Percentiles rank a stretch among this genome's conserved stretches.
Evolutionary conservation across 2,113 vertebrate genomes (phyloP).

Genomic region (Sturnira hondurensis): DNA sequence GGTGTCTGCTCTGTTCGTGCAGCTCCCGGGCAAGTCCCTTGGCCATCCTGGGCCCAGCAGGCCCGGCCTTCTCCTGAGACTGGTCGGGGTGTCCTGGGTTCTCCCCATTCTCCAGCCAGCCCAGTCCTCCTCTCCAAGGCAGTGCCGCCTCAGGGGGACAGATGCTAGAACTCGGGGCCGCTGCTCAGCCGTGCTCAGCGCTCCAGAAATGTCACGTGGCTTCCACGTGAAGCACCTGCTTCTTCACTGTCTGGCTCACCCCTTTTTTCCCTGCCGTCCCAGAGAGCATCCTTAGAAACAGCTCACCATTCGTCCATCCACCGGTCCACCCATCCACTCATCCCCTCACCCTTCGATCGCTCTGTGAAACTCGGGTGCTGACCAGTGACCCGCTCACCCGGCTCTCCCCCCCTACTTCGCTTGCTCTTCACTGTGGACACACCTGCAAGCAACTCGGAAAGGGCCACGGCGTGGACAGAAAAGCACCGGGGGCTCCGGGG

Average conservation of each 20-base stretch:
- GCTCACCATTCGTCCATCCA: fast-evolving
- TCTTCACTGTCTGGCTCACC: too few species aligned
- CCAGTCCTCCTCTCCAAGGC: not conserved
- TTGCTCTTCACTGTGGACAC: not conserved
- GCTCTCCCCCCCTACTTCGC: not conserved
- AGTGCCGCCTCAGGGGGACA: fast-evolving
- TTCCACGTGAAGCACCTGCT: fast-evolving
- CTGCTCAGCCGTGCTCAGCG: fast-evolving
- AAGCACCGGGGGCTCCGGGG: not conserved
- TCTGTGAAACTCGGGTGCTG: fast-evolving
- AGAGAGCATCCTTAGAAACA: not conserved
- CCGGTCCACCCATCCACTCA: too few species aligned
- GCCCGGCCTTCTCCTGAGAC: fast-evolving
- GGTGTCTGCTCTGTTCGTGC: not conserved
- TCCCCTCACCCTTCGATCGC: fast-evolving
- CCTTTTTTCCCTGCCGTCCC: not conserved
- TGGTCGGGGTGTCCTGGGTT: not conserved
- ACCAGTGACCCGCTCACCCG: not conserved
- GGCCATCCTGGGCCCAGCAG: fast-evolving
- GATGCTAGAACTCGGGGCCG: not conserved
- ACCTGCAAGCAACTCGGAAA: not conserved
- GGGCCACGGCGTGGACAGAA: fast-evolving
- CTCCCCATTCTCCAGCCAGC: not conserved
- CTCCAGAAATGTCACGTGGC: not conserved
- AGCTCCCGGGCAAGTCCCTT: fast-evolving